Base-by-base conservation (phyloP, 2,888 invertebrate genomes). In the Watsonalla binaria region DNA sequence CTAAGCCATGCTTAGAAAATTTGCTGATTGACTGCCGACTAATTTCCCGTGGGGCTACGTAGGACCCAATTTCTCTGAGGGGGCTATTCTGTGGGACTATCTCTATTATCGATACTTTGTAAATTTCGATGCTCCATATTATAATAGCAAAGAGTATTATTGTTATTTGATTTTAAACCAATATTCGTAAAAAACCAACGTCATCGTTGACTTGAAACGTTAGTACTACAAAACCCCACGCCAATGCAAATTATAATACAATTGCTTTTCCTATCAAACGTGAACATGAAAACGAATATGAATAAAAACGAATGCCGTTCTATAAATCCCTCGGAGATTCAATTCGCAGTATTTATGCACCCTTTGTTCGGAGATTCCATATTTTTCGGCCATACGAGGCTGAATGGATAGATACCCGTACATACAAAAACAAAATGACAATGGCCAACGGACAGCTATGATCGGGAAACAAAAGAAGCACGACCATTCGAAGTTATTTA, bases 11-110 rank as follows among this genome's bases (percentile, higher is more conserved):
- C 24, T 24, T 24, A 24, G 24, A 4, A 24, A 24, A 60, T 59
- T 57, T 62, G 47, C 52, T 62, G 50, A 60, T 56, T 59, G 51
- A 59, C 50, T 47, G 53, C 50, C 48, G 42, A 39, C 56, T 64
- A 60, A 71, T 70, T 68, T 68, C 66, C 65, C 65, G 47, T 8
- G 60, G 62, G 62, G 63, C 4, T 24, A n/a, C n/a, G n/a, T n/a
- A 55, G 54, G 55, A 50, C 55, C 52, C 60, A 62, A 68, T 63
- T 62, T 64, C 57, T 52, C 56, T 57, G 56, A 52, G 46, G 50
- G 56, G 46, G 45, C 42, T 53, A 37, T 45, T 48, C 46, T 39
- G 37, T 37, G 15, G 24, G 24, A 24, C 24, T 24, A 24, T 24
- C n/a, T n/a, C n/a, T 24, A 24, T 2, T 24, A 24, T 24, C 24